A percentile compares a stretch with the other conserved stretches of the same genome.
Conservation (phyloP, 1,140 invertebrate species). For the Lethrus apterus region DNA sequence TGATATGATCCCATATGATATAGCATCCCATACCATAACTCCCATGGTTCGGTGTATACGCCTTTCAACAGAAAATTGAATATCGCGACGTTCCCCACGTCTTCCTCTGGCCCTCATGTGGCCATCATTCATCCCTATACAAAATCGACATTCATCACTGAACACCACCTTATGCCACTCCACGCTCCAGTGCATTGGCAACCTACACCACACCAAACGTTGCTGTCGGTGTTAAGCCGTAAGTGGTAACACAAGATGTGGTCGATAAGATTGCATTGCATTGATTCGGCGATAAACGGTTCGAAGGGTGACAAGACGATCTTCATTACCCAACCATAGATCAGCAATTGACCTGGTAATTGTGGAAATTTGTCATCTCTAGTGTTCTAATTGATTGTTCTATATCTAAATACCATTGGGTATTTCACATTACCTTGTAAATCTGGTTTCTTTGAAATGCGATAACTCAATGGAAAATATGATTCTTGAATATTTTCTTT, state of each 20-base stretch:
- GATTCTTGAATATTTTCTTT: too few relatives aligned
- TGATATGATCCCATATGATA: background rate
- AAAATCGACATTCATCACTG: conserved; percentile 25
- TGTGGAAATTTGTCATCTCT: too few relatives aligned
- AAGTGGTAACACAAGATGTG: conserved; percentile 15
- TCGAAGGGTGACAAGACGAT: too few relatives aligned
- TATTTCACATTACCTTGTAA: too few relatives aligned
- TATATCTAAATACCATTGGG: too few relatives aligned
- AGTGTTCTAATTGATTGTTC: too few relatives aligned
- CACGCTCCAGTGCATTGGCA: conserved; percentile 14
- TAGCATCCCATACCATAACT: conserved; percentile 16
- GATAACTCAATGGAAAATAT: too few relatives aligned
- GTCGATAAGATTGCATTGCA: conserved; percentile 9
- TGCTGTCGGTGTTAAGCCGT: conserved; percentile 14
- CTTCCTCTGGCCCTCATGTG: conserved; percentile 23
- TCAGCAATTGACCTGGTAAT: too few relatives aligned
- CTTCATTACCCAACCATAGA: too few relatives aligned
- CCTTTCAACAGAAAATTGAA: conserved; percentile 14
- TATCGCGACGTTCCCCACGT: conserved; percentile 16
- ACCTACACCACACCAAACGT: conserved; percentile 17
- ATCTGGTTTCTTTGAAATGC: too few relatives aligned
- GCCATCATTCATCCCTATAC: conserved; percentile 18
- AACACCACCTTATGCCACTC: conserved; percentile 26
- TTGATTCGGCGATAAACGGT: conserved; percentile 16
- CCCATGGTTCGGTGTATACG: conserved; percentile 13